A percentile compares a stretch with the other conserved stretches of the same genome.
These are phyloP conservation scores for Protobothrops mucrosquamatus DNA, from an alignment of 2,113 vertebrate species.

Conservation along the genomic window DNA sequence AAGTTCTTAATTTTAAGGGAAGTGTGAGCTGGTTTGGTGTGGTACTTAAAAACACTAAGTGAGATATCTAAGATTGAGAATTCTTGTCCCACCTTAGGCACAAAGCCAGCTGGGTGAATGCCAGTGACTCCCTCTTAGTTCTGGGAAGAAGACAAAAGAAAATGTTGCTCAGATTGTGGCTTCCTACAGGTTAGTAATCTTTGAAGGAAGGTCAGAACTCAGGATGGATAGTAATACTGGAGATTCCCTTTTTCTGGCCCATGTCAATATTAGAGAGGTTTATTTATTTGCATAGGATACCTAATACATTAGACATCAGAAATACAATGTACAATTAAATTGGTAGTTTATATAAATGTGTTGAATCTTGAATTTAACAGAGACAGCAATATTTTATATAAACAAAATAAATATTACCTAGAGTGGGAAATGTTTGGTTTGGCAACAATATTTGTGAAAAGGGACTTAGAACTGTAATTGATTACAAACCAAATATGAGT, in stretches of 20 bases:
- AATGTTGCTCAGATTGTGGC: neutral
- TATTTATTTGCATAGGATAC: neutral
- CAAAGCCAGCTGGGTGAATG: neutral
- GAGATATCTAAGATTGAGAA: neutral
- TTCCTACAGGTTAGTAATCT: no score
- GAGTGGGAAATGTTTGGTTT: neutral
- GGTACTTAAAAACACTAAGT: neutral
- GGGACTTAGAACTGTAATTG: neutral
- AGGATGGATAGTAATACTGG: neutral
- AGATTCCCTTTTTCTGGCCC: neutral
- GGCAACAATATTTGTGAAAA: neutral
- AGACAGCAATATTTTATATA: neutral
- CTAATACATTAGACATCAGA: neutral
- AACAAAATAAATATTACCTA: neutral
- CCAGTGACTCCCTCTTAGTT: neutral
- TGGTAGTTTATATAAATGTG: neutral
- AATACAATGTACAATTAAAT: neutral
- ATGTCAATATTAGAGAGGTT: neutral
- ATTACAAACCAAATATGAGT: neutral
- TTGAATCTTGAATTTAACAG: neutral
- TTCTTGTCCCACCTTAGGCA: neutral
- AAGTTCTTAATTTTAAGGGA: neutral
- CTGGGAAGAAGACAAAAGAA: neutral
- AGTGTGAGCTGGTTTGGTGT: neutral
- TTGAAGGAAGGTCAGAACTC: neutral